phyloP scores from a whole-genome alignment of 2,797 vertebrate genomes.

The Mormyrus proboscirostris region DNA sequence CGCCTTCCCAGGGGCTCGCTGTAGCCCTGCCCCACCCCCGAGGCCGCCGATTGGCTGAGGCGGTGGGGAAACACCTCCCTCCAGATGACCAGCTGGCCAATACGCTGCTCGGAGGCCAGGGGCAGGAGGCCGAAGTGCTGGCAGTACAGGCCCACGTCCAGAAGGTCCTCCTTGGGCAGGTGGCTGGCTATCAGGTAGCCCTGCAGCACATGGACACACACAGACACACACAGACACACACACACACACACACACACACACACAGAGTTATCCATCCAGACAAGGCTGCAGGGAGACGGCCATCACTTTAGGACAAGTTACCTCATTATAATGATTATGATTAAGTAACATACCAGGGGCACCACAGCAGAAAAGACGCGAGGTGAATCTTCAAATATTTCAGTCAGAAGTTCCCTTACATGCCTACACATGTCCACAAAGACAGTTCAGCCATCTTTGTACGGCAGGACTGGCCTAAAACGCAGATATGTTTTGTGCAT shows the following conservation, averaged over 20 bases:
- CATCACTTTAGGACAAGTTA: neutral
- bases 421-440: neutral
- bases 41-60: conserved; percentile 45
- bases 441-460: neutral
- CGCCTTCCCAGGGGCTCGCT: conserved; percentile 66
- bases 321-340: neutral
- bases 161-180: conserved; percentile 82
- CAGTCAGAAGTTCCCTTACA: neutral
- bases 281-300: neutral
- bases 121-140: conserved; percentile 83
- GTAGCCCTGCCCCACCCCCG: conserved; percentile 31
- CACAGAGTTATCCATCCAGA: neutral
- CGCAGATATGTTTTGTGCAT: neutral
- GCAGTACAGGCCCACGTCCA: conserved; percentile 82
- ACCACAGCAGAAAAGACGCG: neutral
- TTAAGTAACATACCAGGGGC: neutral
- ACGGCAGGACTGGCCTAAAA: neutral
- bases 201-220: conserved; percentile 48
- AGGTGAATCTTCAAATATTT: neutral
- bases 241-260: neutral
- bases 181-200: conserved; percentile 89
- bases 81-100: conserved; percentile 89
- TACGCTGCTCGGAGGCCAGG: conserved; percentile 72
- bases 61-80: conserved; percentile 82
- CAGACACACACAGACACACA: neutral